Evolutionary conservation across 2,888 invertebrate species (phyloP), one percentile per base, ranked within the genome.

Genomic region (Piscicola geometra): DNA sequence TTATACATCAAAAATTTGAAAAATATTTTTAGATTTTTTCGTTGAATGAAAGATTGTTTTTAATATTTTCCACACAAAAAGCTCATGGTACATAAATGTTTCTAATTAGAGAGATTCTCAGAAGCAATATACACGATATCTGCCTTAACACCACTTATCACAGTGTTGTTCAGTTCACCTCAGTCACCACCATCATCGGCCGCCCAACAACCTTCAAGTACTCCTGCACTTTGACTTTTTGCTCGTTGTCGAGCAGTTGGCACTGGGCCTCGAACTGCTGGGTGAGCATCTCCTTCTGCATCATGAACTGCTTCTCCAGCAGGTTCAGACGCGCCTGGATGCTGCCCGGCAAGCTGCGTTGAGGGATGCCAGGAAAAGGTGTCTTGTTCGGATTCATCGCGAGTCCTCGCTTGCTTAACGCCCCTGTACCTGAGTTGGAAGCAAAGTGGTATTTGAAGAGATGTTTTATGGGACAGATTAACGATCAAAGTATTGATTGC

Each of bases 251-350:
- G 74, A 84, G 79, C 78, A 83, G 82, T 72, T 83, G 81, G 30
- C 83, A 82, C 78, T 84, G 83, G 60, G 83, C 82, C 67, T 84
- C 82, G 78, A 83, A 84, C 80, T 84, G 83, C 75, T 83, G 82
- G 36, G 82, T 79, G 71, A 84, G 79, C 77, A 82, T 79, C 77
- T 83, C 83, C 69, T 83, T 82, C 78, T 84, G 84, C 36, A 83
- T 77, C 77, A 83, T 82, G 71, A 84, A 83, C 74, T 84, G 83
- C 75, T 84, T 83, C 78, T 84, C 83, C 35, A 84, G 78, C 9
- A 80, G 78, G 47, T 81, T 79, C 35, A 84, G 79, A 77, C 83
- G 82, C 66, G 82, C 82, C 79, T 84, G 82, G 15, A 84, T 79
- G 71, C 81, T 82, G 60, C 3, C 25, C n/a, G 60, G n/a, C 21